Base-by-base conservation (phyloP, 2,797 vertebrate genomes). In the Lepilemur ruficaudatus region DNA sequence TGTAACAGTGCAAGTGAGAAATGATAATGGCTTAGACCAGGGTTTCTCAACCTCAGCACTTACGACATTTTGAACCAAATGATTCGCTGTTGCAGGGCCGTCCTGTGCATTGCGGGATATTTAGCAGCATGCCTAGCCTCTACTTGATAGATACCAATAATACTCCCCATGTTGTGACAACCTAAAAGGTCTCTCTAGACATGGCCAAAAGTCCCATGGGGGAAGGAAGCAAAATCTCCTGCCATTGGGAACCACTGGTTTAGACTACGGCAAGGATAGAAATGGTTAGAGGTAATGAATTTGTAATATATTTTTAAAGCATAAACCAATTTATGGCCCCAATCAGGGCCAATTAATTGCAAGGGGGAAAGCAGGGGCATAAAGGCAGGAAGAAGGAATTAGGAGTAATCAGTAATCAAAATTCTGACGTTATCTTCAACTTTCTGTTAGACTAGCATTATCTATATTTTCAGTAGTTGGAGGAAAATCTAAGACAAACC, bases 401-500 rank as follows among this genome's bases (percentile, higher is more conserved):
- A 87, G 50, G 46, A 93, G 80, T 67, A 75, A 83, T 38, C 50
- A 91, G 15, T 79, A 38, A 86, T 65, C 52, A 96, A 79, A 89
- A 89, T 41, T 69, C 88, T 85, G 75, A 32, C 35, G 22, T 32
- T 55, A 46, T 8, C 30, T 35, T 88, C 23, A 14, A n/a, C 28
- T 61, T 89, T 96, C 18, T 92, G 38, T 84, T 63, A 85, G n/a
- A 72, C 59, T 75, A 81, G 86, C 9, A 25, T 67, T 67, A 75
- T 52, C 48, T 28, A 59, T 22, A 57, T 90, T 84, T 81, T 93
- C 78, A 83, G 41, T 0, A 63, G 17, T 91, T 75, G 23, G 48
- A 96, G 41, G 28, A 88, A 93, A 93, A 14, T 93, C 32, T 41
- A 91, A 94, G 50, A 52, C 69, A 94, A 73, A 85, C 14, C 63